Conservation (phyloP, 2,888 invertebrate genomes). For the Agrotis exclamationis region DNA sequence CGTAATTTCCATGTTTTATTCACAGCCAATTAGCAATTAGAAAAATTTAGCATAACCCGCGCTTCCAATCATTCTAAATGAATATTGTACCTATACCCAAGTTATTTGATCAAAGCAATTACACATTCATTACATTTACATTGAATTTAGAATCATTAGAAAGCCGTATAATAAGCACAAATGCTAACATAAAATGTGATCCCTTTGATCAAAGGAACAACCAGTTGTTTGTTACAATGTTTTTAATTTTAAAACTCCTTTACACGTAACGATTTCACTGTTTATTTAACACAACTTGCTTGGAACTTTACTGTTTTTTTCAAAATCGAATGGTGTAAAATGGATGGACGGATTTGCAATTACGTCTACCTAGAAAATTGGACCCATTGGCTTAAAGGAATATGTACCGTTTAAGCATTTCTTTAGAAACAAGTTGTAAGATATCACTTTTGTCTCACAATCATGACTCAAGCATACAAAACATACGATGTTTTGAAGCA, state of each 20-base stretch:
- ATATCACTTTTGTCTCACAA: conserved; percentile 13
- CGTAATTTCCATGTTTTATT: too few relatives aligned
- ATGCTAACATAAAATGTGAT: background rate
- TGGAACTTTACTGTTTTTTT: background rate
- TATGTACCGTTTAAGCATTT: background rate
- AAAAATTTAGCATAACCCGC: too few relatives aligned
- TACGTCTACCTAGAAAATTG: conserved; percentile 5
- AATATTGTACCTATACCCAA: background rate
- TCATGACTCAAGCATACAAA: conserved; percentile 59
- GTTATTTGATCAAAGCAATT: conserved; percentile 30
- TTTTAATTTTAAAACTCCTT: conserved; percentile 34
- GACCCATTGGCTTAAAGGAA: conserved; percentile 13
- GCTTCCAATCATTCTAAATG: too few relatives aligned
- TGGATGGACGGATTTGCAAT: background rate
- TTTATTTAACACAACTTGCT: background rate
- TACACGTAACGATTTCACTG: conserved; percentile 42
- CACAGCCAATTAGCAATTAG: too few relatives aligned
- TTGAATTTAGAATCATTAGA: conserved; percentile 19
- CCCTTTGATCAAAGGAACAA: conserved; percentile 52
- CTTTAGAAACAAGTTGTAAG: background rate
- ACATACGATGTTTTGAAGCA: conserved; percentile 63
- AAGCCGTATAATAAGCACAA: conserved; percentile 13
- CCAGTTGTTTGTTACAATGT: conserved; percentile 36
- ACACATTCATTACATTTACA: too few relatives aligned
- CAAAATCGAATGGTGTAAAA: conserved; percentile 46